A percentile compares a stretch with the other conserved stretches of the same genome.
Conservation (phyloP, 64 coral and sea anemone genomes). For the Actinia tenebrosa region DNA sequence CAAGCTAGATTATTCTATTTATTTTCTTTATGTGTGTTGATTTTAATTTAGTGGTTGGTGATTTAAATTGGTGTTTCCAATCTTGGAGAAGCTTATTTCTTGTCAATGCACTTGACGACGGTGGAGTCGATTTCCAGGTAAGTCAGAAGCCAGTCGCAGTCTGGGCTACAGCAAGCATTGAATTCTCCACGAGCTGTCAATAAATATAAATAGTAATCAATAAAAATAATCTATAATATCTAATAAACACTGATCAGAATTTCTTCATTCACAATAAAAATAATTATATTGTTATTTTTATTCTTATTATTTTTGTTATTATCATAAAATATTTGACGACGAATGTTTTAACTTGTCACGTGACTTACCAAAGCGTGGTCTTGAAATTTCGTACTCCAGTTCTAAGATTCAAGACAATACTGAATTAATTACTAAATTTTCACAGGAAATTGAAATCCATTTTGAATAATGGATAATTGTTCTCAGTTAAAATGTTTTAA, state of each 20-base stretch:
- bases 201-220: background rate
- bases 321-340: too few relatives aligned
- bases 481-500: too few relatives aligned
- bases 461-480: too few relatives aligned
- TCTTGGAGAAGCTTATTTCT: constrained; percentile 39
- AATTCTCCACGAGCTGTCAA: background rate
- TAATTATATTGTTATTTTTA: too few relatives aligned
- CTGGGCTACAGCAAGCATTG: constrained; percentile 79
- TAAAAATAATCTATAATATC: background rate
- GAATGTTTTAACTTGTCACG: background rate
- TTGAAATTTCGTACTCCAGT: background rate
- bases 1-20: background rate
- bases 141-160: constrained; percentile 73
- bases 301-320: background rate
- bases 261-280: too few relatives aligned
- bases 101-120: constrained; percentile 85
- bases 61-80: background rate
- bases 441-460: too few relatives aligned
- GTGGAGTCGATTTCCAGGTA: constrained; percentile 81
- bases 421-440: too few relatives aligned
- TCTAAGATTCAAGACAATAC: background rate
- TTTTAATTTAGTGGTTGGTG: background rate
- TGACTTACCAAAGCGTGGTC: background rate
- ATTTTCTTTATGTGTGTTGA: background rate
- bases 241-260: background rate